A percentile compares a stretch with the other conserved stretches of the same genome.
Evolutionary conservation across 2,113 vertebrate genomes (phyloP).

Genomic region (Strix aluco): DNA sequence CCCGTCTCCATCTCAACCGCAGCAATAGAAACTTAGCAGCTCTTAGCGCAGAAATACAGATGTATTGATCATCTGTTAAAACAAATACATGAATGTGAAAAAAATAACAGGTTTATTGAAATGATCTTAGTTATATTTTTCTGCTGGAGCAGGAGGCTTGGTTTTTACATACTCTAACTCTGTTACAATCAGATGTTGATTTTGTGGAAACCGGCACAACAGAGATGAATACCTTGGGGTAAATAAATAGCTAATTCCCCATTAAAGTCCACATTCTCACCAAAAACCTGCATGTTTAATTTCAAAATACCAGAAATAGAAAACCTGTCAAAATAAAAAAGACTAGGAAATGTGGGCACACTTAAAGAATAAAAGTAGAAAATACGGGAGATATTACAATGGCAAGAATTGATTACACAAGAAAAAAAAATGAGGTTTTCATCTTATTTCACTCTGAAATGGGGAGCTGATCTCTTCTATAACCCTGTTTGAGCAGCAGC

Average conservation of each 20-base stretch:
- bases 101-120: background rate
- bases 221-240: background rate
- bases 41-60: background rate
- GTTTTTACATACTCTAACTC: background rate
- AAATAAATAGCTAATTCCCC: background rate
- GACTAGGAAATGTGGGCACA: background rate
- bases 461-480: background rate
- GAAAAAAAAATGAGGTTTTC: background rate
- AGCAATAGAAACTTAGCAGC: background rate
- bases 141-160: background rate
- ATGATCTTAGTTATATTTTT: background rate
- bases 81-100: background rate
- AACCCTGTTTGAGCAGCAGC: background rate
- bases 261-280: background rate
- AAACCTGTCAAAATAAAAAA: background rate
- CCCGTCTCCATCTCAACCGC: background rate
- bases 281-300: background rate
- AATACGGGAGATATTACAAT: rapidly evolving
- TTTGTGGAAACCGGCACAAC: background rate
- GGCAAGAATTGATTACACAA: background rate
- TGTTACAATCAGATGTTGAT: background rate
- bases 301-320: background rate
- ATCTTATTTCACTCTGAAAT: background rate
- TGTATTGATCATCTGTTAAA: background rate
- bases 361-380: background rate